Conservation (phyloP, 1,140 invertebrate species). For the Macrosteles quadrilineatus region DNA sequence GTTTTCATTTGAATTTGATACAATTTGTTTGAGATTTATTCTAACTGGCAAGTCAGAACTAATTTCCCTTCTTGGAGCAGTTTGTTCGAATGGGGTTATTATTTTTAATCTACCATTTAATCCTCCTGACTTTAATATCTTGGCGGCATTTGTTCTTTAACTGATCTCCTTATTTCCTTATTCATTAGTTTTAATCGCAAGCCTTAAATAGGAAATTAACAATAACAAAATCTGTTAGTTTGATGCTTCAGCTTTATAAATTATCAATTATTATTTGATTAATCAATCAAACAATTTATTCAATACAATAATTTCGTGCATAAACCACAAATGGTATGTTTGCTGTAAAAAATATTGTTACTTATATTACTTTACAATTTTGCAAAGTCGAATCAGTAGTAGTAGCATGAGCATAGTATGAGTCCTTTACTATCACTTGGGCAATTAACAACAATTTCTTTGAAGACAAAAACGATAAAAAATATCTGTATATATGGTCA, state of each 20-base stretch:
- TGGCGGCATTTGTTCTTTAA: conserved; percentile 6
- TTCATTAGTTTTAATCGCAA: not conserved
- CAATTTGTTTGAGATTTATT: no score
- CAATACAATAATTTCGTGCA: not conserved
- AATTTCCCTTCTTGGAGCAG: not conserved
- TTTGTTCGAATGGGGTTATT: not conserved
- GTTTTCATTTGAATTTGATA: no score
- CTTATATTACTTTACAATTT: no score
- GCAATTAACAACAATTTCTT: no score
- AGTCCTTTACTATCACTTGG: no score
- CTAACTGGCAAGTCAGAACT: conserved; percentile 1
- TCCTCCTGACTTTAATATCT: conserved; percentile 19
- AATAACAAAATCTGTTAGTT: not conserved
- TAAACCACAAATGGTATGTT: not conserved
- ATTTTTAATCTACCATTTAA: conserved; percentile 8
- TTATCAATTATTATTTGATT: not conserved
- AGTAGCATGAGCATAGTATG: no score
- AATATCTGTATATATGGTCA: no score
- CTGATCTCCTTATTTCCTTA: not conserved
- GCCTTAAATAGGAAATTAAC: not conserved
- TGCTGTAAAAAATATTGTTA: no score
- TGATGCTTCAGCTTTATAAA: not conserved
- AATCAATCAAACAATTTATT: not conserved
- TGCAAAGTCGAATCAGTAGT: no score
- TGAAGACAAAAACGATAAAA: no score